phyloP scores from a whole-genome alignment of 2,113 vertebrate species.

The Tragelaphus strepsiceros region DNA sequence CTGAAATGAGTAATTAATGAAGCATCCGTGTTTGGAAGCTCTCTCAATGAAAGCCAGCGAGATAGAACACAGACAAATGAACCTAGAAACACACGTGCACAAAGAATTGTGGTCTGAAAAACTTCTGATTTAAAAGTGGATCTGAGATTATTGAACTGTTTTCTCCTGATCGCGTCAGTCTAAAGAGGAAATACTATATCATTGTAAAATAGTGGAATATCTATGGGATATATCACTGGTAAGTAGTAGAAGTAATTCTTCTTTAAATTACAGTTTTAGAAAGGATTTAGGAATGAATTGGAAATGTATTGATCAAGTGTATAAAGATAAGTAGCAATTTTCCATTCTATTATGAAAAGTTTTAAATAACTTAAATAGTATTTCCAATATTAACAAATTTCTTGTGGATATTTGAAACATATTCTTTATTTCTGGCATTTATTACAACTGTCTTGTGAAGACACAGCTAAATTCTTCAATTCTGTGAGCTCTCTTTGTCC shows the following conservation, averaged over 20 bases:
- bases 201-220: background rate
- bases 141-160: background rate
- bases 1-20: background rate
- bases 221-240: background rate
- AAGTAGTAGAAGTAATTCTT: background rate
- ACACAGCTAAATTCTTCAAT: background rate
- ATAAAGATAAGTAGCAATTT: background rate
- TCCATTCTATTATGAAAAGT: background rate
- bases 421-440: background rate
- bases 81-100: fast-evolving
- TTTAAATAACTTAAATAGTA: background rate
- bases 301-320: background rate
- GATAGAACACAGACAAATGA: background rate
- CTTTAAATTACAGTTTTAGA: background rate
- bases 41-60: background rate
- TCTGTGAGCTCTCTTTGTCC: background rate
- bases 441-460: background rate
- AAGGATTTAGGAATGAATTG: background rate
- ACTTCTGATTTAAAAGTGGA: background rate
- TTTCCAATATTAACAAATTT: background rate
- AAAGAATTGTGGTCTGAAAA: background rate
- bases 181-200: background rate
- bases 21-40: background rate
- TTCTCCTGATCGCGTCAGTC: background rate
- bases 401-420: background rate